These are phyloP conservation scores for Xanthorhoe spadicearia DNA, from an alignment of 2,888 invertebrate species.

Conservation along the genomic window DNA sequence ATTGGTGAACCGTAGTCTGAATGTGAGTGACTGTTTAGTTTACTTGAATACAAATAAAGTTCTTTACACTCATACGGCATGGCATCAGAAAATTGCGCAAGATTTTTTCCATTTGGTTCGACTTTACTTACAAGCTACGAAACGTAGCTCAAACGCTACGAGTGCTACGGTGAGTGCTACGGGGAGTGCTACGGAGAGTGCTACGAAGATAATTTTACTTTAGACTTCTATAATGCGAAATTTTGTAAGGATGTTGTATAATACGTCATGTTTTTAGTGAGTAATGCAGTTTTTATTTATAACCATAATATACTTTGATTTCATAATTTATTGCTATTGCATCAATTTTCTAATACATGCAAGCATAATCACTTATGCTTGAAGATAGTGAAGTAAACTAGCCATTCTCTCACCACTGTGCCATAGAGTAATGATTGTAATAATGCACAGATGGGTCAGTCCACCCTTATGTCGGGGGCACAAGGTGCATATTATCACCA, in stretches of 20 bases:
- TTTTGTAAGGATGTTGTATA: too few species aligned
- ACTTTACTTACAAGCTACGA: neutral
- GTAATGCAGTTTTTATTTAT: too few species aligned
- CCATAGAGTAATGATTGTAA: slow-evolving; percentile 31
- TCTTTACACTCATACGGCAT: too few species aligned
- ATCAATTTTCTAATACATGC: too few species aligned
- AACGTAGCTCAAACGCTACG: slow-evolving; percentile 3
- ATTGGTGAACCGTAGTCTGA: too few species aligned
- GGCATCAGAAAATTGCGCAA: too few species aligned
- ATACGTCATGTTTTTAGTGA: too few species aligned
- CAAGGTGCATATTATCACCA: slow-evolving; percentile 25
- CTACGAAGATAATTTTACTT: neutral
- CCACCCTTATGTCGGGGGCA: slow-evolving; percentile 21
- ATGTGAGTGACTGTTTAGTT: too few species aligned
- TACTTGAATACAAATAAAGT: too few species aligned
- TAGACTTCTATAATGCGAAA: too few species aligned
- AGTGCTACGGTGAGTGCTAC: neutral
- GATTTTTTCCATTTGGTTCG: neutral
- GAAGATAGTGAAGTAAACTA: neutral
- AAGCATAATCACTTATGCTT: neutral
- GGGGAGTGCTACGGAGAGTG: neutral
- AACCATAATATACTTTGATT: too few species aligned
- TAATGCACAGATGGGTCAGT: slow-evolving; percentile 26
- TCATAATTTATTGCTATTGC: too few species aligned
- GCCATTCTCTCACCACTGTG: slow-evolving; percentile 18